phyloP scores from a whole-genome alignment of 2,113 vertebrate species.

The Camelus dromedarius region DNA sequence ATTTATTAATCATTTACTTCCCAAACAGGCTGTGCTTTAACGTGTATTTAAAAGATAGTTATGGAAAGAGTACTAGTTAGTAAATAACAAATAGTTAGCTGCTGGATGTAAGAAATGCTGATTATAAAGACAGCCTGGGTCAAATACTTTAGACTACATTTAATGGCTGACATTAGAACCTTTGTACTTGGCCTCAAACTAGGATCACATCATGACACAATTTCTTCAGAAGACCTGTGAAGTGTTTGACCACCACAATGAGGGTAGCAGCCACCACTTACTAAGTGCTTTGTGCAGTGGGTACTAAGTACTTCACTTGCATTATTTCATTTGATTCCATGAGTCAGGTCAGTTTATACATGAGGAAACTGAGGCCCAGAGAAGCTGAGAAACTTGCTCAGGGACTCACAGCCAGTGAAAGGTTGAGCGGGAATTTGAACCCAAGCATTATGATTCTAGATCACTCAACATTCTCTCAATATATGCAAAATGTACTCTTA shows the following conservation, averaged over 20 bases:
- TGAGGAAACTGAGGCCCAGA: not conserved
- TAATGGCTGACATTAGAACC: not conserved
- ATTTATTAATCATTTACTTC: slow-evolving; percentile 46
- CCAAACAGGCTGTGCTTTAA: not conserved
- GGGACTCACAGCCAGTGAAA: not conserved
- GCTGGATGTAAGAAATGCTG: slow-evolving; percentile 27
- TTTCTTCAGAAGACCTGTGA: not conserved
- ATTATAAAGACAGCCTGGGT: not conserved
- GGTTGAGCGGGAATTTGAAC: not conserved
- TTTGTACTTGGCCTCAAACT: not conserved
- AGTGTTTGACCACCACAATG: not conserved
- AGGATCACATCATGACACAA: not conserved
- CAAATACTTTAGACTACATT: slow-evolving; percentile 51
- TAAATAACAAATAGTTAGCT: slow-evolving; percentile 26
- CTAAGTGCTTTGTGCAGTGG: not conserved
- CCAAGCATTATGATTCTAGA: not conserved
- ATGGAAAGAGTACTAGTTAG: slow-evolving; percentile 30
- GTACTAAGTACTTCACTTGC: not conserved
- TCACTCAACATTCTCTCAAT: not conserved
- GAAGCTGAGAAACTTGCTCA: not conserved
- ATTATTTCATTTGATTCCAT: not conserved
- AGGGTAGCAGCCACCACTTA: not conserved
- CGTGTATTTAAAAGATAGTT: not conserved
- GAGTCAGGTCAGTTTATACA: not conserved
- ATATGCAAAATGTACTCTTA: not conserved